Percentiles rank a stretch among this genome's conserved stretches.
Evolutionary conservation across 2,113 vertebrate genomes (phyloP).

Genomic region (Pionites leucogaster): DNA sequence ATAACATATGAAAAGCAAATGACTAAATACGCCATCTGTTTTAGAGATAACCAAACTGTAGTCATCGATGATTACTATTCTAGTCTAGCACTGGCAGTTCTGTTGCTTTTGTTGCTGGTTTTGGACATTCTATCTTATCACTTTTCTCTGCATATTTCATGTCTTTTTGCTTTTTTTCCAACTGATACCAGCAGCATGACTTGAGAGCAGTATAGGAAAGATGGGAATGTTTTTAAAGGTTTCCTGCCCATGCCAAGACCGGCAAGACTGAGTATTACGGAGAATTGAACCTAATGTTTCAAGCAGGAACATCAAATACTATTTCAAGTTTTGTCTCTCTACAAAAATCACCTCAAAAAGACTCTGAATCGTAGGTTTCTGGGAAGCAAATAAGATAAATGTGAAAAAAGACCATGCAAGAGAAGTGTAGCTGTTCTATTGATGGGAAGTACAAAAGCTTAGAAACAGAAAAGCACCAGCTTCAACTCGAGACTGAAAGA

Average conservation of each 20-base stretch:
- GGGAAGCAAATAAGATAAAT: neutral
- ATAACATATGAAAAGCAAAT: neutral
- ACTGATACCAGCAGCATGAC: neutral
- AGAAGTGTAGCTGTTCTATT: neutral
- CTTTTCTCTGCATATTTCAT: neutral
- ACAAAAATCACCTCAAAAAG: neutral
- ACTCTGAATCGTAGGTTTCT: neutral
- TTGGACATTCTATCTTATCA: neutral
- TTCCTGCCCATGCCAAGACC: neutral
- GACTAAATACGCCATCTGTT: neutral
- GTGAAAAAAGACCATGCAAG: neutral
- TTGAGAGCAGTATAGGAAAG: neutral
- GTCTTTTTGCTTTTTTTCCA: neutral
- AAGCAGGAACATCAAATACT: neutral
- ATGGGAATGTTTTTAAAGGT: neutral
- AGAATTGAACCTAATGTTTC: neutral
- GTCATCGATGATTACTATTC: neutral
- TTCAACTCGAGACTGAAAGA: neutral
- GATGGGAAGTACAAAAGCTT: constrained; percentile 49
- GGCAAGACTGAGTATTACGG: neutral
- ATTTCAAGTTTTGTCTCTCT: neutral
- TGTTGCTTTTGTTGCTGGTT: constrained; percentile 13
- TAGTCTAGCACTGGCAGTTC: constrained; percentile 5
- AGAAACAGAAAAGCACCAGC: constrained; percentile 32
- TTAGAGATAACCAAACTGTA: neutral